A percentile compares a stretch with the other conserved stretches of the same genome.
Conservation (phyloP, 2,888 invertebrate genomes). For the Lypha dubia region DNA sequence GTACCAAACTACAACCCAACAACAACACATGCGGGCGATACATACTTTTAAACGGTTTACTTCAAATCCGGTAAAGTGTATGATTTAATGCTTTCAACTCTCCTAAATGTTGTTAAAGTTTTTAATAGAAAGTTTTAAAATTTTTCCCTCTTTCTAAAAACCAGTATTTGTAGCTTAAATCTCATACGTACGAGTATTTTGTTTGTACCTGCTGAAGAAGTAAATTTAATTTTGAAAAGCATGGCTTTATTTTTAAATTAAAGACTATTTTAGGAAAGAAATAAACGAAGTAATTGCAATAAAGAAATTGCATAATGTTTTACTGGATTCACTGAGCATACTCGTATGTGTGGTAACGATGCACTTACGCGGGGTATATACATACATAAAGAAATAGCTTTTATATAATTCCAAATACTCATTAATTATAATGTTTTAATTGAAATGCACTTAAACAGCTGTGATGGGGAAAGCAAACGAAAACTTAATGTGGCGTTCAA, state of each 20-base stretch:
- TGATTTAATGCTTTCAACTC: neutral
- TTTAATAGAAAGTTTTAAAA: neutral
- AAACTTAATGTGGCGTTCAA: no score
- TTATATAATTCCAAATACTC: neutral
- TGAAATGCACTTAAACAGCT: no score
- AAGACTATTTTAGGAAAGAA: neutral
- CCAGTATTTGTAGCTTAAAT: neutral
- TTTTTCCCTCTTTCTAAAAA: neutral
- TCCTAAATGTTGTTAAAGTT: neutral
- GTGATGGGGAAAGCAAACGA: no score
- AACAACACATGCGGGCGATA: no score
- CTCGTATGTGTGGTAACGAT: no score
- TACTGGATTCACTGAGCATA: neutral
- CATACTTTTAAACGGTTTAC: neutral
- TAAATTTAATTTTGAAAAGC: neutral
- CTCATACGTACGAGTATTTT: no score
- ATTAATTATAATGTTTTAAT: no score
- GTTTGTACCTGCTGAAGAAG: neutral
- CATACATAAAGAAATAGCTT: neutral
- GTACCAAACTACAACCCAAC: no score
- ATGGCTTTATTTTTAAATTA: neutral
- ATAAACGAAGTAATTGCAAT: no score
- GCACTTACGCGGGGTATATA: neutral
- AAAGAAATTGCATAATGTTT: slow-evolving; percentile 3
- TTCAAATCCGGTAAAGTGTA: slow-evolving; percentile 9